A percentile compares a stretch with the other conserved stretches of the same genome.
phyloP scores from a whole-genome alignment of 92 coral and sea anemone genomes.

The Bergia sp. region DNA sequence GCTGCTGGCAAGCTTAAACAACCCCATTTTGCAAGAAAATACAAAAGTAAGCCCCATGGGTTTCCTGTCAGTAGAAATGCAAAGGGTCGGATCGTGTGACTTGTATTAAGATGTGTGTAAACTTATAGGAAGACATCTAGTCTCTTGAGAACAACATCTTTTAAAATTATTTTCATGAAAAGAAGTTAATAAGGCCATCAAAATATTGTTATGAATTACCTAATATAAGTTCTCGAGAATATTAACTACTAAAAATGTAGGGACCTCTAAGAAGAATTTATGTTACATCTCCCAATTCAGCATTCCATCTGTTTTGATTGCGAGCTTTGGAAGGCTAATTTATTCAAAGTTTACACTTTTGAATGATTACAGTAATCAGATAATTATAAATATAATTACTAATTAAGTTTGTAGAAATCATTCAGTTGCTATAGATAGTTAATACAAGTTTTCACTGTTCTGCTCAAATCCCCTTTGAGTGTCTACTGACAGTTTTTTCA shows the following conservation, averaged over 20 bases:
- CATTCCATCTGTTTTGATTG: background rate
- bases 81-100: background rate
- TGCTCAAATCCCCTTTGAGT: too few species aligned
- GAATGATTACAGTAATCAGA: background rate
- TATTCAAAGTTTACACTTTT: background rate
- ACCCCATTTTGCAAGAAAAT: constrained; percentile 39
- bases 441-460: too few species aligned
- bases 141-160: too few species aligned
- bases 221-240: too few species aligned
- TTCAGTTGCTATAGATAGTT: too few species aligned
- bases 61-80: background rate
- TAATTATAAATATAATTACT: too few species aligned
- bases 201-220: too few species aligned
- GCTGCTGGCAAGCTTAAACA: background rate
- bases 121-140: background rate
- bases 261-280: too few species aligned
- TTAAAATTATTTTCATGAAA: too few species aligned
- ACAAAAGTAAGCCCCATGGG: constrained; percentile 47
- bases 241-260: too few species aligned
- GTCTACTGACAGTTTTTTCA: too few species aligned
- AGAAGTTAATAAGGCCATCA: too few species aligned
- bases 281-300: background rate
- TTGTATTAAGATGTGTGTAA: background rate
- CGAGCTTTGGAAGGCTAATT: background rate
- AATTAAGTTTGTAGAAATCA: background rate